phyloP scores from a whole-genome alignment of 2,888 invertebrate genomes.

The Lepidochrysops patricia region DNA sequence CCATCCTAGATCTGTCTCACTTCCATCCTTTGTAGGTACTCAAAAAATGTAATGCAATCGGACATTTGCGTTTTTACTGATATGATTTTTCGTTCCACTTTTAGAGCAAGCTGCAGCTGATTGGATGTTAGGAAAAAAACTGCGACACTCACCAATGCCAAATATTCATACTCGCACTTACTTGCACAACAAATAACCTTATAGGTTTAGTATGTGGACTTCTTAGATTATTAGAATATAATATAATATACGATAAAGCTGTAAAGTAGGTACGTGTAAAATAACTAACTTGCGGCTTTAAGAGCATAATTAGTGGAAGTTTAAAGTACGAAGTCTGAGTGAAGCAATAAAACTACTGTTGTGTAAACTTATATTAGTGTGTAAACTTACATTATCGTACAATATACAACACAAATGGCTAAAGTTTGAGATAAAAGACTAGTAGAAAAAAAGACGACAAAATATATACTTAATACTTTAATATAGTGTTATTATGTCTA shows the following conservation, averaged over 20 bases:
- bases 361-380: no score
- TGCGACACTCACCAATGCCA: no score
- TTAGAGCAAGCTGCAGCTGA: no score
- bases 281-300: background rate
- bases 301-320: background rate
- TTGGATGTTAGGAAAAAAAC: no score
- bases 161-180: no score
- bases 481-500: no score
- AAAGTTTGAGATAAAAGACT: no score
- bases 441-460: no score
- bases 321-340: background rate
- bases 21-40: background rate
- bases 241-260: background rate
- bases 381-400: background rate
- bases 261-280: background rate
- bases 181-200: no score
- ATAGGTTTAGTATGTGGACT: no score
- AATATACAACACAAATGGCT: background rate
- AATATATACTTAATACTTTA: no score
- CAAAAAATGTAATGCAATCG: background rate
- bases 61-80: background rate
- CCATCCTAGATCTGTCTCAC: background rate
- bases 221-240: no score
- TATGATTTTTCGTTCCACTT: background rate
- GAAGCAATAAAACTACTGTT: constrained; percentile 3